Evolutionary conservation across 2,113 vertebrate species (phyloP), one percentile per base, ranked within the genome.

Genomic region (Romanogobio albipinnatus): DNA sequence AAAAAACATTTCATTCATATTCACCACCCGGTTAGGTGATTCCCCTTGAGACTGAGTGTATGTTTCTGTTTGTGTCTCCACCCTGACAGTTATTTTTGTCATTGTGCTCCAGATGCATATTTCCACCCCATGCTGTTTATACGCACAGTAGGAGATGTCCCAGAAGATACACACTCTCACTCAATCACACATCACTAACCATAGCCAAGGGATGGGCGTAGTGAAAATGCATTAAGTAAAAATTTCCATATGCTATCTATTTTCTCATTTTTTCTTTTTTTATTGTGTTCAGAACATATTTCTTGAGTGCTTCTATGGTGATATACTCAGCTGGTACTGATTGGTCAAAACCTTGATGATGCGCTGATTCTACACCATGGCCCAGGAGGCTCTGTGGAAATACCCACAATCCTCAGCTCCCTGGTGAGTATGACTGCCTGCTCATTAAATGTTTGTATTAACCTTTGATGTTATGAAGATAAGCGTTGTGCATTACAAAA

Each of bases 361-460:
- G 84, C 78, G 0, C 77, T 88, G 82, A 86, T 43, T 84, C 78
- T 84, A 75, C 92, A 92, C 86, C 78, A 95, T 94, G 94, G 94
- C 92, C 47, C 84, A 56, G 64, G 85, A 89, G 88, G 86, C 88
- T 92, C 89, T 88, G 86, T 87, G 89, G 86, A 87, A 85, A 87
- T 82, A 88, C 86, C 83, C 45, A 90, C 86, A 89, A 84, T 89
- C 89, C 92, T 87, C 90, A 92, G 86, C 73, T 89, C 81, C 88
- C 87, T 88, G 90, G 93, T 95, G 85, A 87, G 91, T 84, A 49
- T 36, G 39, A 43, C 13, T 66, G 59, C 15, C 36, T 80, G 59
- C 11, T 49, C 66, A 81, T 71, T 59, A 70, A 56, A n/a, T 58
- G 82, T 75, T 62, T 81, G 53, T 64, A 36, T 58, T 77, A 75